phyloP scores from a whole-genome alignment of 2,888 invertebrate genomes.

The Leptinotarsa peninsularis region DNA sequence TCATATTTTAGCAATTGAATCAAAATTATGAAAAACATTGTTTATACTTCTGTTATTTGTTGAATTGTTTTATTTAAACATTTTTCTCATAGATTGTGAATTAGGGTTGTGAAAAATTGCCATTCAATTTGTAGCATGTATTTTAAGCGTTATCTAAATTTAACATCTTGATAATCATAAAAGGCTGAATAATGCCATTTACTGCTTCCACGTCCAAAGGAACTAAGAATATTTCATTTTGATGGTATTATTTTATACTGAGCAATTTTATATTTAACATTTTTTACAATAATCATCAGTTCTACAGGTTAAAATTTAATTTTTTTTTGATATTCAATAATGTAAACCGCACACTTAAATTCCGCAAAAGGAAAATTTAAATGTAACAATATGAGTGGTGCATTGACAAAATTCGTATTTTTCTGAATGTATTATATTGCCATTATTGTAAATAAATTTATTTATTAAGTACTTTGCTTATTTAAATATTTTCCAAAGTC shows the following conservation, averaged over 20 bases:
- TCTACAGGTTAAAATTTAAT: conserved; percentile 1
- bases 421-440: conserved; percentile 56
- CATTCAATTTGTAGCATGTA: conserved; percentile 17
- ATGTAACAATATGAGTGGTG: neutral
- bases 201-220: conserved; percentile 46
- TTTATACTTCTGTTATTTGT: conserved; percentile 25
- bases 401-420: conserved; percentile 49
- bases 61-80: conserved; percentile 11
- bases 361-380: neutral
- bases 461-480: conserved; percentile 45
- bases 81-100: neutral
- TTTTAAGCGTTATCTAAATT: conserved; percentile 10
- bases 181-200: conserved; percentile 50
- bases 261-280: conserved; percentile 10
- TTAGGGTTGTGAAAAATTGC: conserved; percentile 18
- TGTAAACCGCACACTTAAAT: neutral
- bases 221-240: conserved; percentile 26
- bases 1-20: conserved; percentile 18
- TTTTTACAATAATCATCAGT: conserved; percentile 7
- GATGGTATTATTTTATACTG: neutral
- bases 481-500: conserved; percentile 4
- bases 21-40: conserved; percentile 16
- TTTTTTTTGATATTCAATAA: conserved; percentile 1
- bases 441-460: conserved; percentile 57
- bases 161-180: conserved; percentile 44